phyloP scores from a whole-genome alignment of 2,113 vertebrate species.

The Chiloscyllium plagiosum region DNA sequence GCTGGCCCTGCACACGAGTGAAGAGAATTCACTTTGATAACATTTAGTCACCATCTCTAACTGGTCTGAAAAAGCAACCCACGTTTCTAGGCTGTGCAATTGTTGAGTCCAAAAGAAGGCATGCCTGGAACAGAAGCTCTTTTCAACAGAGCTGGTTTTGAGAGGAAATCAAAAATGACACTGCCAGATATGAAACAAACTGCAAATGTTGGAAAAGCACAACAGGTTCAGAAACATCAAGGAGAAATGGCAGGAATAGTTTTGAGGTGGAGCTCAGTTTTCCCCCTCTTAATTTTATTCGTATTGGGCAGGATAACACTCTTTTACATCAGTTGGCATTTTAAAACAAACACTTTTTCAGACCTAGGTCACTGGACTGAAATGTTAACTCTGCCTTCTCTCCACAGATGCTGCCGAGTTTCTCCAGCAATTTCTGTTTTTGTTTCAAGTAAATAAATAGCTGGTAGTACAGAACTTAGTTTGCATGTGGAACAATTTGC shows the following conservation, averaged over 20 bases:
- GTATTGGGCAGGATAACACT: background rate
- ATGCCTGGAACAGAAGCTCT: background rate
- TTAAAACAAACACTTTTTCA: background rate
- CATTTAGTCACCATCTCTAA: background rate
- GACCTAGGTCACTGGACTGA: too few relatives aligned
- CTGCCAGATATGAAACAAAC: background rate
- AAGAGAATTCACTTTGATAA: background rate
- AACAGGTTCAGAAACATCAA: background rate
- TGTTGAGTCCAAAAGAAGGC: background rate
- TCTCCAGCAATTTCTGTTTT: too few relatives aligned
- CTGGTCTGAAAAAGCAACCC: background rate
- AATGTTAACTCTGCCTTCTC: too few relatives aligned
- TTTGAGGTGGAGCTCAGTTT: background rate
- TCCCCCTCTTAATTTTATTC: background rate
- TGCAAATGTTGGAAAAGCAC: background rate
- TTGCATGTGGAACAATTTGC: too few relatives aligned
- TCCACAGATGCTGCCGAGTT: too few relatives aligned
- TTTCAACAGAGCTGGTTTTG: background rate
- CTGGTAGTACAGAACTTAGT: too few relatives aligned
- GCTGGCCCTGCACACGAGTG: background rate
- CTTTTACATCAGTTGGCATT: background rate
- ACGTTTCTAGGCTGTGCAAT: background rate
- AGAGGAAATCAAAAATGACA: background rate
- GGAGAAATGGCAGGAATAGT: background rate
- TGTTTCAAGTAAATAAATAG: too few relatives aligned